Base-by-base conservation (phyloP, 1,140 invertebrate genomes). In the Myzus persicae region DNA sequence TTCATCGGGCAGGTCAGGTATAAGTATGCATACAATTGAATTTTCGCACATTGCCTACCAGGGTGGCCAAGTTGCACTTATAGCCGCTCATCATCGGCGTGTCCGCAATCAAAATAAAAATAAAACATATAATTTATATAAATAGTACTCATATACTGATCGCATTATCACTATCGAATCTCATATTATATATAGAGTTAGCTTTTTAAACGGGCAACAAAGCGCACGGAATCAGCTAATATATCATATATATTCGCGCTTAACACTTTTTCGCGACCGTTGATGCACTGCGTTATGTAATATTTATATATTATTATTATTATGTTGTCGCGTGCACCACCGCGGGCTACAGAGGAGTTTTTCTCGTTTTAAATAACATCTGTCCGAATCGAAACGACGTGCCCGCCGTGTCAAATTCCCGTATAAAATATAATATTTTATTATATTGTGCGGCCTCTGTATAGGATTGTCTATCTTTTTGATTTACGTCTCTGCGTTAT, bases 321-420 rank as follows among this genome's bases (percentile, higher is more conserved):
- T 9, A 14, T 46, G 36, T 51, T 92, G 91, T 84, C 91, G 40
- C 81, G 91, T 51, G 44, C 26, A 31, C 26, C 26, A 31, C 26
- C 5, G 31, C n/a, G 31, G 31, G 4, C 31, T 18, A 76, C n/a
- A 76, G 31, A n/a, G n/a, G 31, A 76, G 84, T 38, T 48, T 87
- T 87, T 38, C 87, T 89, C 87, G 46, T 89, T 89, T 89, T 38
- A 24, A 89, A 90, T 26, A 51, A 93, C 91, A 93, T 93, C 91
- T 93, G 91, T 93, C 91, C 91, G 91, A 51, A 93, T 93, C 91
- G 90, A 92, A 92, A 82, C 44, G 59, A 51, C 22, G 90, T 48
- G 38, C 67, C 90, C 36, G 46, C 90, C 90, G 90, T 82, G 90
- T 82, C 90, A 44, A 82, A 91, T 81, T 87, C 38, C 5, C 26